Percentiles rank a stretch among this genome's conserved stretches.
Conservation (phyloP, 2,797 vertebrate species). For the Phylloscopus collybita region DNA sequence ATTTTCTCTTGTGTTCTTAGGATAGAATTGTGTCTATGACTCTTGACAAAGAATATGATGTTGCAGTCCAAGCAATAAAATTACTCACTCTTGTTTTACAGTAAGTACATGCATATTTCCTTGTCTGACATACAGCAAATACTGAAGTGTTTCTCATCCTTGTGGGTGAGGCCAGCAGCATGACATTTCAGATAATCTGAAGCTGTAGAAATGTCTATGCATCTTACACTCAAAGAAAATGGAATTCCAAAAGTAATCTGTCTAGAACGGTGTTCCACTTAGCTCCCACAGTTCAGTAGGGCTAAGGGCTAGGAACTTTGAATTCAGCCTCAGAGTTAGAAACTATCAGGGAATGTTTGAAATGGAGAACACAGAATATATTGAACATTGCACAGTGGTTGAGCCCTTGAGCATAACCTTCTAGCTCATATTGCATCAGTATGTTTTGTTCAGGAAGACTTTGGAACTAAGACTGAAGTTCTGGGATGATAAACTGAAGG, state of each 20-base stretch:
- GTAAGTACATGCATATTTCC: slow-evolving; percentile 81
- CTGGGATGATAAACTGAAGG: background rate
- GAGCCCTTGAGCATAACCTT: background rate
- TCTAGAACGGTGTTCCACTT: background rate
- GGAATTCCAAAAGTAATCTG: background rate
- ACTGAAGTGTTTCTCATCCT: background rate
- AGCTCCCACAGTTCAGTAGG: background rate
- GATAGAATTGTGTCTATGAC: slow-evolving; percentile 99
- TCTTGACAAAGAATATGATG: slow-evolving; percentile 98
- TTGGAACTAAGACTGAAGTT: background rate
- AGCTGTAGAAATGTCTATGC: background rate
- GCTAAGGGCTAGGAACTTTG: background rate
- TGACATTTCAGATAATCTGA: background rate
- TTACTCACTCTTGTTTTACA: slow-evolving; percentile 97
- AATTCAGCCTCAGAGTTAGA: background rate
- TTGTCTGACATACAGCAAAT: background rate
- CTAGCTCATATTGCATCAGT: background rate
- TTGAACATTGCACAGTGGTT: background rate
- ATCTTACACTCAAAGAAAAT: background rate
- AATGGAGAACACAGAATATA: accelerated
- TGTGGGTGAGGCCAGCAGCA: background rate
- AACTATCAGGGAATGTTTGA: background rate
- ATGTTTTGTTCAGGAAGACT: background rate
- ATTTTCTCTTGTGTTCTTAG: slow-evolving; percentile 75
- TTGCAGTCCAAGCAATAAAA: slow-evolving; percentile 99